Percentiles rank a stretch among this genome's conserved stretches.
Evolutionary conservation across 2,888 invertebrate species (phyloP).

Genomic region (Margaritifera margaritifera): DNA sequence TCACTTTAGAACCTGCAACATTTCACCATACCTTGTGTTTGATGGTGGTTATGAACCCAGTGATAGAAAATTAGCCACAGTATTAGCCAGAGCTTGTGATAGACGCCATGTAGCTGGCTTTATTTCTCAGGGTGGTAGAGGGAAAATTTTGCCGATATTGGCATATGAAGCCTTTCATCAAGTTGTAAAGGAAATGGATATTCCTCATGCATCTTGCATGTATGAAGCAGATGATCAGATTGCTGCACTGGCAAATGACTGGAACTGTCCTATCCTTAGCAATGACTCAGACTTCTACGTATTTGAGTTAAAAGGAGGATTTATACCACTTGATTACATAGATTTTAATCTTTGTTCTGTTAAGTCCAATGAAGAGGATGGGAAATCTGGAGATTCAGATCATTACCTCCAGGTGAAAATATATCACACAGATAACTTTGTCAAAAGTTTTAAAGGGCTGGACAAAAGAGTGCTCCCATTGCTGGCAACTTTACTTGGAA

Average conservation of each 20-base stretch:
- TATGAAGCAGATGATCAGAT: conserved; percentile 94
- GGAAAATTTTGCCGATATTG: conserved; percentile 83
- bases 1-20: conserved; percentile 52
- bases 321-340: conserved; percentile 81
- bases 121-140: conserved; percentile 41
- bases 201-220: conserved; percentile 83
- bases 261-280: conserved; percentile 90
- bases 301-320: conserved; percentile 82
- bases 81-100: conserved; percentile 54
- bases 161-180: conserved; percentile 84
- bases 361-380: conserved; percentile 22
- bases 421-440: conserved; percentile 82
- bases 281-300: conserved; percentile 96
- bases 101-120: conserved; percentile 51
- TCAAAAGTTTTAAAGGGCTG: conserved; percentile 80
- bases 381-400: conserved; percentile 9
- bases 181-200: conserved; percentile 79
- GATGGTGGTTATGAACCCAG: conserved; percentile 70
- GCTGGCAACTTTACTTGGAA: conserved; percentile 88
- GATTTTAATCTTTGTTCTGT: conserved; percentile 48
- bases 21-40: conserved; percentile 68
- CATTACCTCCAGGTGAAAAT: conserved; percentile 74
- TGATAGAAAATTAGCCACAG: conserved; percentile 66
- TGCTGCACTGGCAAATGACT: conserved; percentile 84
- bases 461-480: conserved; percentile 83